phyloP scores from a whole-genome alignment of 2,797 vertebrate species.

The Myotis myotis region DNA sequence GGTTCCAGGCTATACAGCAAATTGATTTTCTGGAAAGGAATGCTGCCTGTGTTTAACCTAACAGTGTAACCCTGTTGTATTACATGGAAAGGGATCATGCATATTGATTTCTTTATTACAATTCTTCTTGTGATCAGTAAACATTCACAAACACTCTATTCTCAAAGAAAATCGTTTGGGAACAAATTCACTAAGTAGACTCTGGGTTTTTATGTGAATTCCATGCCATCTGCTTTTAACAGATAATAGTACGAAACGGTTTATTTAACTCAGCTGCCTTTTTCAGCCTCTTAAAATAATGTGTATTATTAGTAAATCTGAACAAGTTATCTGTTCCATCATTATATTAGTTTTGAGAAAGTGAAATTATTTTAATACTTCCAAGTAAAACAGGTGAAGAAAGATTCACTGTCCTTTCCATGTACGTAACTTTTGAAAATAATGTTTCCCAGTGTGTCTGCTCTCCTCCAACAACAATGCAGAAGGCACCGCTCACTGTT shows the following conservation, averaged over 20 bases:
- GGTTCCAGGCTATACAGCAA: conserved; percentile 89
- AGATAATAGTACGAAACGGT: background rate
- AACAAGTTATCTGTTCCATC: background rate
- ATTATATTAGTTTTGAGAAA: conserved; percentile 49
- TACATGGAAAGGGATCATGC: conserved; percentile 94
- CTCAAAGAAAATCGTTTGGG: conserved; percentile 71
- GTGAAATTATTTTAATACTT: conserved; percentile 56
- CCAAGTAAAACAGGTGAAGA: conserved; percentile 45
- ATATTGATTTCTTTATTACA: conserved; percentile 96
- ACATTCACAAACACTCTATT: conserved; percentile 83
- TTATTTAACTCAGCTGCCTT: conserved; percentile 7
- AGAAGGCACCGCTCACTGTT: background rate
- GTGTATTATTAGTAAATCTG: conserved; percentile 12
- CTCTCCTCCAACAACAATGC: background rate
- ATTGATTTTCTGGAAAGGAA: conserved; percentile 99
- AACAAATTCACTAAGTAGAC: conserved; percentile 70
- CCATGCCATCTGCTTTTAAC: conserved; percentile 30
- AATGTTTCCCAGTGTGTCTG: background rate
- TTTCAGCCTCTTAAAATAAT: conserved; percentile 21
- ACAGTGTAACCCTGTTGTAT: conserved; percentile 95
- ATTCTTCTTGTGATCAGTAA: conserved; percentile 89
- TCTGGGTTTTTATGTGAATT: conserved; percentile 54
- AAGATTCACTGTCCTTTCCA: conserved; percentile 45
- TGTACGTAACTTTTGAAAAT: conserved; percentile 9
- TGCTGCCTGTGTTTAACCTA: conserved; percentile 97